Base-by-base conservation (phyloP, 2,797 vertebrate genomes). In the Hydrolagus colliei region DNA sequence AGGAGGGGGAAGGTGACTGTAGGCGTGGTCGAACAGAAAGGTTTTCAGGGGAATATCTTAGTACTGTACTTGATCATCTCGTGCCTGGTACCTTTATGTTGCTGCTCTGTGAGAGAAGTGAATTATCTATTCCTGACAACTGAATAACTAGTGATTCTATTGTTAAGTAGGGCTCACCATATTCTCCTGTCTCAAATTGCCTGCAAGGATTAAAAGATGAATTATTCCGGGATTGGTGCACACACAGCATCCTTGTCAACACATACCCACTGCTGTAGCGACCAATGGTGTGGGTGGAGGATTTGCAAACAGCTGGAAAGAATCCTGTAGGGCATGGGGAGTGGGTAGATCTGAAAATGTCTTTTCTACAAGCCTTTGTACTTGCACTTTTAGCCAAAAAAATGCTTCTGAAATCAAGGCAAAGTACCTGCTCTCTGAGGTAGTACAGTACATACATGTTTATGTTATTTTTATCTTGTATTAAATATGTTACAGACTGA, bases 341-440 rank as follows among this genome's bases (percentile, higher is more conserved):
- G 4, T 84, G n/a, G 65, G 79, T 20, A 63, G 79, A n/a, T 84
- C 71, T 71, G 16, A 52, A 6, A 80, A 71, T 84, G 41, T 84
- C 67, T 84, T 8, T 84, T 14, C 35, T 84, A 35, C 16, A 16
- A 35, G 35, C 79, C 32, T 84, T 84, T 3, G 13, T n/a, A 41
- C 62, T 4, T 35, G 14, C 62, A 67, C 27, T 16, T 18, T 80
- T 80, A 67, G 32, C 35, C 32, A 16, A 80, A 41, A 68, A 16
- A 67, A 52, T 52, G 41, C 41, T 52, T 52, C 41, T 6, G 41
- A 52, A 52, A 52, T 52, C 41, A 52, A 52, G 6, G 41, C 3
- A 52, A 52, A 52, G 41, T 52, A 52, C 41, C 41, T 52, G 41
- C 41, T 3, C 41, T 52, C 41, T 52, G 41, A 52, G 41, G 41